These are phyloP conservation scores for Xiphophorus maculatus DNA, from an alignment of 2,113 vertebrate species.

Conservation along the genomic window DNA sequence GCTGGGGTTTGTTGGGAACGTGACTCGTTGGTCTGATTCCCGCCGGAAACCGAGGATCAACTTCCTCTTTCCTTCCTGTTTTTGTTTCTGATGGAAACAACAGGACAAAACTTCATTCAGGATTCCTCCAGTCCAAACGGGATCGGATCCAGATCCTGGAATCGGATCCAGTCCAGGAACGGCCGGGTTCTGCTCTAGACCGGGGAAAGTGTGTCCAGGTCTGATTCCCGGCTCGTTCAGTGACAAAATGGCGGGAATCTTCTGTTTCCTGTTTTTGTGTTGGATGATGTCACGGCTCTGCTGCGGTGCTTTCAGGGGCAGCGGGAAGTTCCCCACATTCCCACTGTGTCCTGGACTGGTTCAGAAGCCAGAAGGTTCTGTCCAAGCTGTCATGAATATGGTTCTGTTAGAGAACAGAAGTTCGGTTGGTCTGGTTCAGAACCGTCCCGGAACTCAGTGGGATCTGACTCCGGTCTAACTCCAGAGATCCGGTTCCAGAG, in stretches of 20 bases:
- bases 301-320: background rate
- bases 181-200: too few relatives aligned
- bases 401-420: background rate
- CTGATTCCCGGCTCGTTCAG: background rate
- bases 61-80: background rate
- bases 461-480: too few relatives aligned
- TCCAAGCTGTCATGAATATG: background rate
- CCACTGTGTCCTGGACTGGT: too few relatives aligned
- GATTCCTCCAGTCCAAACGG: too few relatives aligned
- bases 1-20: background rate
- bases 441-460: background rate
- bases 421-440: background rate
- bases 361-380: background rate
- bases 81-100: background rate
- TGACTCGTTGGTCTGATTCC: too few relatives aligned
- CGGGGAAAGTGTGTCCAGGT: too few relatives aligned
- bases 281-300: background rate
- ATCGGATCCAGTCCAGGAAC: too few relatives aligned
- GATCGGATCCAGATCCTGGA: too few relatives aligned
- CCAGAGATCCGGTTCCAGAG: too few relatives aligned
- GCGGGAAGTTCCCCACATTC: conserved; percentile 30
- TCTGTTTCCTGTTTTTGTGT: conserved; percentile 44
- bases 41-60: too few relatives aligned
- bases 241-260: conserved; percentile 19
- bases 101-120: too few relatives aligned